Base-by-base conservation (phyloP, 2,113 vertebrate genomes). In the Rousettus leschenaultii region DNA sequence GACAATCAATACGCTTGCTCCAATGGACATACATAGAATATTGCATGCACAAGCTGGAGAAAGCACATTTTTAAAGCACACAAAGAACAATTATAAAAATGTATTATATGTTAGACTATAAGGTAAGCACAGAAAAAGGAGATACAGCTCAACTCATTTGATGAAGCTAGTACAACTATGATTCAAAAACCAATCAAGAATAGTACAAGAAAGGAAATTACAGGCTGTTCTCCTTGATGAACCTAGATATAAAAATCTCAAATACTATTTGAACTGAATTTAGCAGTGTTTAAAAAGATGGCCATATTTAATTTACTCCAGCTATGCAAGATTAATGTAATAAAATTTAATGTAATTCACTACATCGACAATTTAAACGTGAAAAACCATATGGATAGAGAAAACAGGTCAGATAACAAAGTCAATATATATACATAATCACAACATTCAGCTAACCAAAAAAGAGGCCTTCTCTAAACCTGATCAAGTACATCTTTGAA, bases 341-440 rank as follows among this genome's bases (percentile, higher is more conserved):
- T 92, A 77, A 96, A 87, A 83, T 59, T 87, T 45, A 85, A 66
- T 33, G 11, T 92, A 68, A 53, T 66, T 95, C 35, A 57, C 79
- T 75, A 16, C 19, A 55, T 28, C 55, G 24, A 75, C 18, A 84
- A 77, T 68, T 92, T 90, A 86, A 89, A 77, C 45, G 16, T 59
- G 53, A 66, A 96, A 94, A 87, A 28, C 14, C 45, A 83, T 70
- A 87, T 16, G 30, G 18, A 66, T 53, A 51, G 6, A 93, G 33
- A 83, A 82, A 65, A 71, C 83, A 40, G 75, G n/a, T 65, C 43
- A 84, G 70, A 68, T 66, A 90, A 80, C 24, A 66, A 87, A 78
- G 48, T 66, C 26, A 84, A 26, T 87, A 74, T 59, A 65, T 24
- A 48, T 3, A 48, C 51, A 91, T 86, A 24, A 95, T 82, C 40